Evolutionary conservation across 2,888 invertebrate species (phyloP).

Genomic region (Drosophila neotestacea): DNA sequence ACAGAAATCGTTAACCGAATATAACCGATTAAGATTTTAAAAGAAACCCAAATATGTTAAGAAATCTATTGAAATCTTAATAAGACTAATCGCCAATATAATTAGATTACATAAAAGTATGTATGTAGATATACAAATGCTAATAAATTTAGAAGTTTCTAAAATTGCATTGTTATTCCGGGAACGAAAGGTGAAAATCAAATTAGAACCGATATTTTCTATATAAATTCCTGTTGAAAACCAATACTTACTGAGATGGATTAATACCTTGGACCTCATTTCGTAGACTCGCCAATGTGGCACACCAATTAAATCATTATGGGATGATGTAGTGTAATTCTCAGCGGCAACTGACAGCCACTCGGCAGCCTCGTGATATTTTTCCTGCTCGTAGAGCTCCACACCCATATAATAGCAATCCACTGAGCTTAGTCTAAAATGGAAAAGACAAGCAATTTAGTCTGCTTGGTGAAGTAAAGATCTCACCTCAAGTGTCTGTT

Average conservation of each 20-base stretch:
- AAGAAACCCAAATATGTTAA: too few species aligned
- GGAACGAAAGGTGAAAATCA: too few species aligned
- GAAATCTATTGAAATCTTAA: too few species aligned
- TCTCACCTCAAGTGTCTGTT: slow-evolving; percentile 33
- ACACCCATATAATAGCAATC: slow-evolving; percentile 59
- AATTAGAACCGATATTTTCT: too few species aligned
- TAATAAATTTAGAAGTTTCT: too few species aligned
- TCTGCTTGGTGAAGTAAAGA: background rate
- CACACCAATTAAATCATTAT: slow-evolving; percentile 33
- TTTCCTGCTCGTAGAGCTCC: slow-evolving; percentile 26
- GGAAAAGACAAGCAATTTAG: background rate
- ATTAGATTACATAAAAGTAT: too few species aligned
- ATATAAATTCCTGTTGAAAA: too few species aligned
- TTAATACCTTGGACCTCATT: slow-evolving; percentile 29
- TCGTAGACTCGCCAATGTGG: slow-evolving; percentile 34
- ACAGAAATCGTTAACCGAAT: too few species aligned
- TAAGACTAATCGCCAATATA: too few species aligned
- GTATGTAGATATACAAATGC: too few species aligned
- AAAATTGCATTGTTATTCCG: too few species aligned
- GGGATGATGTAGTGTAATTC: slow-evolving; percentile 25
- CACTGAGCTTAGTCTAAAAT: slow-evolving; percentile 12
- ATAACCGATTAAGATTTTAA: too few species aligned
- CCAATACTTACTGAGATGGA: slow-evolving; percentile 29
- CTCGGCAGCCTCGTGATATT: slow-evolving; percentile 35
- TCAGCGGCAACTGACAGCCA: slow-evolving; percentile 50